Evolutionary conservation across 1,140 invertebrate species (phyloP).

Genomic region (Aphaenogaster floridana): DNA sequence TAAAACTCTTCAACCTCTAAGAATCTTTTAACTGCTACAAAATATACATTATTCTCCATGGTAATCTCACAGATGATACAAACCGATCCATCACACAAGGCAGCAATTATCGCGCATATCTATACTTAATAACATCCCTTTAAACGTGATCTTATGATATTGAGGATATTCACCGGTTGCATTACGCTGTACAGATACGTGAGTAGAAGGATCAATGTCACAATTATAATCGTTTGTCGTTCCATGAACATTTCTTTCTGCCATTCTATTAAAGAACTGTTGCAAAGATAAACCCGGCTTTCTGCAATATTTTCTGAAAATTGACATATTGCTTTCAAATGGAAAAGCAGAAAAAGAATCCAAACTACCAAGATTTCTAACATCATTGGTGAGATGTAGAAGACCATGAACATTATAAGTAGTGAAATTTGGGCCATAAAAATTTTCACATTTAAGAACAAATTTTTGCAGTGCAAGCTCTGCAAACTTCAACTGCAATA

Average conservation of each 20-base stretch:
- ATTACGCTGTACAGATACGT: not conserved
- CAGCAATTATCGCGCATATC: not conserved
- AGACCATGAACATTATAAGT: slow-evolving; percentile 21
- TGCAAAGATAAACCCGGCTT: not conserved
- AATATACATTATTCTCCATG: not conserved
- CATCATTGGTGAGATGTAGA: not conserved
- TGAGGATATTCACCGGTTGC: not conserved
- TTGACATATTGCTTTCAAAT: slow-evolving; percentile 4
- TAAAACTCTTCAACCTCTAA: not conserved
- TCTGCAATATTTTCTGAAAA: slow-evolving; percentile 17
- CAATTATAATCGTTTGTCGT: not conserved
- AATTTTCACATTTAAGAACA: not conserved
- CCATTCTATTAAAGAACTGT: slow-evolving; percentile 8
- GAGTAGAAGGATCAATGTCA: not conserved
- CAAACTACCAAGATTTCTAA: not conserved
- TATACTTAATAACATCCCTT: not conserved
- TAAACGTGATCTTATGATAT: not conserved
- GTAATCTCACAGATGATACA: not conserved
- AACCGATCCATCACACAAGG: not conserved
- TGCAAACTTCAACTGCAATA: not conserved
- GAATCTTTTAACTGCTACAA: not conserved
- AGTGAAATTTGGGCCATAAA: not conserved
- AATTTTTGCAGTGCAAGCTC: slow-evolving; percentile 29
- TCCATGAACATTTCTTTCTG: not conserved
- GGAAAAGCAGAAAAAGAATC: slow-evolving; percentile 27